These are phyloP conservation scores for Stegastes partitus DNA, from an alignment of 2,113 vertebrate species.

Conservation along the genomic window DNA sequence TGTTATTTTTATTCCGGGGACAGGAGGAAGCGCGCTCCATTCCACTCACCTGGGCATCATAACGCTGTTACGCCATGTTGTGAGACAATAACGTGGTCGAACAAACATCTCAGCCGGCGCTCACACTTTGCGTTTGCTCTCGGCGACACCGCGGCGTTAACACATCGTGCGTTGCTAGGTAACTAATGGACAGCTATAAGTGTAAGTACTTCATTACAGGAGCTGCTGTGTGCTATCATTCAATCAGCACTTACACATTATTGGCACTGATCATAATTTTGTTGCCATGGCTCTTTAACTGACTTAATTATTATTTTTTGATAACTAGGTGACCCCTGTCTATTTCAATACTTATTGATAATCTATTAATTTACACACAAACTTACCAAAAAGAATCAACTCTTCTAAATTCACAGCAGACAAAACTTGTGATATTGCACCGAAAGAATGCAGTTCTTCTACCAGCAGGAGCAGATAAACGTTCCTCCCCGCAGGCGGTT, in stretches of 20 bases:
- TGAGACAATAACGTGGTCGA: slow-evolving; percentile 44
- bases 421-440: not conserved
- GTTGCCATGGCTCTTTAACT: not conserved
- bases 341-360: not conserved
- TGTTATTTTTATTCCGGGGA: slow-evolving; percentile 20
- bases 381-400: not conserved
- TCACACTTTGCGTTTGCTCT: slow-evolving; percentile 28
- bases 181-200: slow-evolving; percentile 69
- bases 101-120: slow-evolving; percentile 36
- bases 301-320: not conserved
- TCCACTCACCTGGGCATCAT: slow-evolving; percentile 71
- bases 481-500: slow-evolving; percentile 39
- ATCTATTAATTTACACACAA: not conserved
- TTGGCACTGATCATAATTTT: not conserved
- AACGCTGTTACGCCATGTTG: slow-evolving; percentile 35
- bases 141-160: slow-evolving; percentile 38
- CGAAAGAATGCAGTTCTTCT: slow-evolving; percentile 12
- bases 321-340: not conserved
- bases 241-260: not conserved
- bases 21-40: slow-evolving; percentile 76
- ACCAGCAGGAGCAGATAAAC: slow-evolving; percentile 2
- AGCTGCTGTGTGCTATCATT: slow-evolving; percentile 15
- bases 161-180: slow-evolving; percentile 72
- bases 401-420: not conserved
- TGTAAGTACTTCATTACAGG: slow-evolving; percentile 41